A percentile compares a stretch with the other conserved stretches of the same genome.
phyloP scores from a whole-genome alignment of 1,140 invertebrate genomes.

The Lanistes nyassanus region DNA sequence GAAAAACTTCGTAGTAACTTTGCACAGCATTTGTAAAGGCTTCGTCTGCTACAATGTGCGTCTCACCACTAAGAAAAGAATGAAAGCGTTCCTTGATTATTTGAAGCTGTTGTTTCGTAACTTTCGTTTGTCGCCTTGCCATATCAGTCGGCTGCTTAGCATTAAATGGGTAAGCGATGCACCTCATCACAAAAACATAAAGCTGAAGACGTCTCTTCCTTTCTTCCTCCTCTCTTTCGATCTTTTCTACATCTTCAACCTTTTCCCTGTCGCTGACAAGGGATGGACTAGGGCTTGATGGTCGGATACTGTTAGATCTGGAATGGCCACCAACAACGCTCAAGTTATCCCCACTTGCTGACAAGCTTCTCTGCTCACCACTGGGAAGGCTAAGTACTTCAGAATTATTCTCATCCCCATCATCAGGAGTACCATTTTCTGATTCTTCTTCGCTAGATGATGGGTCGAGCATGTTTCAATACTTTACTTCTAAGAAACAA shows the following conservation, averaged over 20 bases:
- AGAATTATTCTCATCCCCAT: slow-evolving; percentile 64
- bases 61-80: slow-evolving; percentile 83
- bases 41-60: slow-evolving; percentile 95
- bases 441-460: slow-evolving; percentile 70
- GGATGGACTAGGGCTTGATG: slow-evolving; percentile 85
- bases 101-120: slow-evolving; percentile 95
- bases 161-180: slow-evolving; percentile 99
- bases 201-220: slow-evolving; percentile 79
- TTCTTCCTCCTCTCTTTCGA: slow-evolving; percentile 65
- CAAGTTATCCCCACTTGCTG: slow-evolving; percentile 67
- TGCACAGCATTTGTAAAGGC: slow-evolving; percentile 99
- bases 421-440: slow-evolving; percentile 63
- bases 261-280: slow-evolving; percentile 79
- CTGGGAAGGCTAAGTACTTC: slow-evolving; percentile 65
- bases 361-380: slow-evolving; percentile 64
- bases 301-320: slow-evolving; percentile 74
- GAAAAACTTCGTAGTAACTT: slow-evolving; percentile 96
- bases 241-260: slow-evolving; percentile 61
- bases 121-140: slow-evolving; percentile 79
- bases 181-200: slow-evolving; percentile 98
- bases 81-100: slow-evolving; percentile 95
- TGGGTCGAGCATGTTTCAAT: slow-evolving; percentile 68
- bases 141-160: slow-evolving; percentile 99
- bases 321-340: slow-evolving; percentile 65
- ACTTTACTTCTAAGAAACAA: neutral